These are phyloP conservation scores for Melopsittacus undulatus DNA, from an alignment of 2,797 vertebrate species.

Conservation along the genomic window DNA sequence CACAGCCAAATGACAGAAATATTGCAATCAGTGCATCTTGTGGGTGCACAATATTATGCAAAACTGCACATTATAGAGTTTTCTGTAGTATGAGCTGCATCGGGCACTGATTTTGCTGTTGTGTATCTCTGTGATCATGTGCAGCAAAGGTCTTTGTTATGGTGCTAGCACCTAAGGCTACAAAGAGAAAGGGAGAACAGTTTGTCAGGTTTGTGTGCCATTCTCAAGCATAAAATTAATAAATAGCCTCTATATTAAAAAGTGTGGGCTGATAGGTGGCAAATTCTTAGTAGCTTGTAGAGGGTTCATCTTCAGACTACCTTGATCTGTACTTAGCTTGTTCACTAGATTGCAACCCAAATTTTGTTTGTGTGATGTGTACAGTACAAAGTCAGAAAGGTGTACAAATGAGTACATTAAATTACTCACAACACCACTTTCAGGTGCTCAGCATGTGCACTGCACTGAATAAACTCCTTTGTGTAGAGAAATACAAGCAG, in stretches of 20 bases:
- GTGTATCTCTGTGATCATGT: background rate
- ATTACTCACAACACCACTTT: background rate
- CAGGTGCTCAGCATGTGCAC: background rate
- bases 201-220: background rate
- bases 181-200: background rate
- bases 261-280: background rate
- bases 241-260: background rate
- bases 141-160: background rate
- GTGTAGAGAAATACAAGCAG: background rate
- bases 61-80: background rate
- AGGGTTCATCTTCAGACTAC: background rate
- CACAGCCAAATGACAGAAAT: background rate
- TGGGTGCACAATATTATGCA: background rate
- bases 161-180: background rate
- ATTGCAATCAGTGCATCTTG: background rate
- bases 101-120: background rate
- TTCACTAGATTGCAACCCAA: background rate
- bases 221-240: background rate
- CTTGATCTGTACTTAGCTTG: background rate
- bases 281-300: background rate
- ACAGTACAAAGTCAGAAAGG: background rate
- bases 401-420: background rate
- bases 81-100: background rate
- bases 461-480: background rate
- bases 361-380: background rate